Base-by-base conservation (phyloP, 2,113 vertebrate genomes). In the Triplophysa siluroides region DNA sequence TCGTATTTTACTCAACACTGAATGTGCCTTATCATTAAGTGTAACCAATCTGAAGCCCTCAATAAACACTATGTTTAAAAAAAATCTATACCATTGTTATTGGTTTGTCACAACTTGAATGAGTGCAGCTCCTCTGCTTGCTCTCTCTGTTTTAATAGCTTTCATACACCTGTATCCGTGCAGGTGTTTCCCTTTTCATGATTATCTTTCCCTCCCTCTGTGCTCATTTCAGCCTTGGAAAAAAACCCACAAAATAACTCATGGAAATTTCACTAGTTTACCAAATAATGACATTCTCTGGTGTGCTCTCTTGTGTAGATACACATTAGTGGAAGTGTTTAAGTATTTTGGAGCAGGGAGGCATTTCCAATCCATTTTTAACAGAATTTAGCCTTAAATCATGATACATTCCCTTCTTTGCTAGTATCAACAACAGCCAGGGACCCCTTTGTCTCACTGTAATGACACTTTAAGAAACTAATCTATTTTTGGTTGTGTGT, bases 181-280 rank as follows among this genome's bases (percentile, higher is more conserved):
- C 75, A 77, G 75, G 75, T 77, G 75, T 54, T 77, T 77, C 64
- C 61, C 62, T 77, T 45, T 65, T 54, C 33, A 54, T 77, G 75
- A 77, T 77, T 77, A 66, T 26, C 47, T 65, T 23, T 38, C 75
- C 62, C 62, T 50, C 62, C 75, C 47, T 54, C 75, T 6, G 62
- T 33, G 75, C 61, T 77, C 50, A 65, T 77, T 77, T 66, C 75
- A 50, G 56, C 21, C 16, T 76, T 63, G 41, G 2, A 26, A 29
- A 47, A 76, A 60, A 50, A 50, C n/a, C 26, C 21, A 16, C 21
- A 14, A 63, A 76, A 64, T 38, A 33, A 76, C 23, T 41, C 24
- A 38, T 65, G 43, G 43, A 50, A 64, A 12, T 63, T 18, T 58
- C 69, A 58, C 38, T 61, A 62, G 72, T 47, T 62, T 76, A 14